Evolutionary conservation across 2,888 invertebrate genomes (phyloP).

Genomic region (Agrotis segetum): DNA sequence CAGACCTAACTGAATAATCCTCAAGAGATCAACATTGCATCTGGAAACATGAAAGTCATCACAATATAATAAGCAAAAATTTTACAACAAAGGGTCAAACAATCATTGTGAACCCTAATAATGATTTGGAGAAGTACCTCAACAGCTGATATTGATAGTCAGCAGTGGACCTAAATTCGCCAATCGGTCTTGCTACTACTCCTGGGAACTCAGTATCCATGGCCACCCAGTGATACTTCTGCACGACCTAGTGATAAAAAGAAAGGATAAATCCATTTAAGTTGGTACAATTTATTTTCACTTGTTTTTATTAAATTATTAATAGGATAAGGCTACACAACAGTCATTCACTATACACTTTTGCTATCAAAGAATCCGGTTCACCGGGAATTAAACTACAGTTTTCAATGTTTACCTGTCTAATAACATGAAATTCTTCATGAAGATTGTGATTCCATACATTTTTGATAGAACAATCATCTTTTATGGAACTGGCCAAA

Average conservation of each 20-base stretch:
- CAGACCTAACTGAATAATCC: slow-evolving; percentile 98
- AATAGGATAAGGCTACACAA: background rate
- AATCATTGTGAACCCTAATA: background rate
- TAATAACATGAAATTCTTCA: slow-evolving; percentile 98
- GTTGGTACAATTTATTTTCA: background rate
- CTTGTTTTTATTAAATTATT: background rate
- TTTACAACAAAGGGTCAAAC: background rate
- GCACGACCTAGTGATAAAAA: slow-evolving; percentile 91
- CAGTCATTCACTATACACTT: background rate
- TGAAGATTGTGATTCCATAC: slow-evolving; percentile 99
- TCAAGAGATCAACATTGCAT: slow-evolving; percentile 99
- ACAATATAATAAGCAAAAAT: slow-evolving; percentile 3
- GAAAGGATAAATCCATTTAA: background rate
- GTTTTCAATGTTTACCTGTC: slow-evolving; percentile 92
- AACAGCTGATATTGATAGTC: slow-evolving; percentile 98
- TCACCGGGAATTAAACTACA: background rate
- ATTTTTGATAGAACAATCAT: slow-evolving; percentile 98
- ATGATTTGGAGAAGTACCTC: slow-evolving; percentile 82
- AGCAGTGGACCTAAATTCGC: slow-evolving; percentile 97
- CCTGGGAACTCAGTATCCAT: slow-evolving; percentile 99
- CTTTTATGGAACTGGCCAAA: slow-evolving; percentile 90
- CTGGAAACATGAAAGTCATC: slow-evolving; percentile 73
- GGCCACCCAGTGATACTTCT: slow-evolving; percentile 96
- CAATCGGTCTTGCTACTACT: slow-evolving; percentile 98
- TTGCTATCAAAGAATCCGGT: slow-evolving; percentile 1